phyloP scores from a whole-genome alignment of 2,113 vertebrate genomes.

The Lipophrys pholis region DNA sequence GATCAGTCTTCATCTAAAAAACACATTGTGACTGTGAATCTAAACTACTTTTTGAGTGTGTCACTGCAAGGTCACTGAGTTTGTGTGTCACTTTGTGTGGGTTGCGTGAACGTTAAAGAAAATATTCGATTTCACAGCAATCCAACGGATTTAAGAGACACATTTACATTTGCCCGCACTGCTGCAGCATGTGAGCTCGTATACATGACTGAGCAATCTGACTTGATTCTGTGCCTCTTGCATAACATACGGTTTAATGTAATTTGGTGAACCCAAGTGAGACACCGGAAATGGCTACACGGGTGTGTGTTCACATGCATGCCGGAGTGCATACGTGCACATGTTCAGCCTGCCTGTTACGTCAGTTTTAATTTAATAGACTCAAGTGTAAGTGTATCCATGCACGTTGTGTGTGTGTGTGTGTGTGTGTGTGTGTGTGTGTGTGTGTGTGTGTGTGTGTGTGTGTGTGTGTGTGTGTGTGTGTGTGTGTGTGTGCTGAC shows the following conservation, averaged over 20 bases:
- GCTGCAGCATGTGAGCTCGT: background rate
- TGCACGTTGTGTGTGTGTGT: conserved; percentile 34
- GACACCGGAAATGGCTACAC: conserved; percentile 6
- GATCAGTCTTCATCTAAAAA: no score
- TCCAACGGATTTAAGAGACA: conserved; percentile 2
- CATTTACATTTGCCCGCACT: background rate
- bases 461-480: conserved; percentile 34
- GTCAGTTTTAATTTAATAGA: conserved; percentile 29
- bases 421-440: conserved; percentile 23
- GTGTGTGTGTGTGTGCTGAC: conserved; percentile 31
- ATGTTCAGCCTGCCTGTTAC: background rate
- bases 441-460: conserved; percentile 28
- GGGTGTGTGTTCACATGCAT: background rate
- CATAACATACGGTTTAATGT: conserved; percentile 24
- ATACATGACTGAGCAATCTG: conserved; percentile 9
- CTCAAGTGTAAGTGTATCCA: conserved; percentile 19
- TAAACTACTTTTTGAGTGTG: no score
- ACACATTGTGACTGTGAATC: no score
- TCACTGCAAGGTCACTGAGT: background rate
- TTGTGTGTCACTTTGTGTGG: background rate
- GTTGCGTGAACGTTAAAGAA: background rate
- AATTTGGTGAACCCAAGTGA: conserved; percentile 41
- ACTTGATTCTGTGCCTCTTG: conserved; percentile 20
- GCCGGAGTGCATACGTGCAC: background rate
- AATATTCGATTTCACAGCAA: background rate